Base-by-base conservation (phyloP, 1,140 invertebrate genomes). In the Leptoteleia sp. region DNA sequence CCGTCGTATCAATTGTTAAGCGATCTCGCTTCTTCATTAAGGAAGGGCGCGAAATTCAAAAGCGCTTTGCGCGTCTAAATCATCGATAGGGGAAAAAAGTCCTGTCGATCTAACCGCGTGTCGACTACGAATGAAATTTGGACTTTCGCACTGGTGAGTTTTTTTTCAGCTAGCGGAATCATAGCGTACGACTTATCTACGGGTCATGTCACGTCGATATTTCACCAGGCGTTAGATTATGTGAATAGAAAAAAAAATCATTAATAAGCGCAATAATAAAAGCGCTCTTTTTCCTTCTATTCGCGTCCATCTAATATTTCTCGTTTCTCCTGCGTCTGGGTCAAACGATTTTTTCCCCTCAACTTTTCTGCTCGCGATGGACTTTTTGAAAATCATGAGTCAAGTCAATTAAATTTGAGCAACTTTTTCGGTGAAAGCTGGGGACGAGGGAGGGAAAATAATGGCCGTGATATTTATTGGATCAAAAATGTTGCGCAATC, bases 381-480 rank as follows among this genome's bases (percentile, higher is more conserved):
- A n/a, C n/a, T n/a, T n/a, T n/a, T n/a, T n/a, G n/a, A 75, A 61
- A 67, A 67, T 61, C 61, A 67, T 35, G 38, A 67, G 52, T 48
- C 42, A 35, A 57, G 16, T 57, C 59, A 52, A 75, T 67, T 59
- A 61, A 67, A 67, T 67, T 67, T 54, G 25, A 64, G n/a, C 45
- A 61, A 52, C 67, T 59, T 73, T 73, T 73, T 72, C 47, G 45
- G 35, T 31, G 16, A 8, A 12, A 43, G 19, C 4, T 19, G 27
- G 27, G 4, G 27, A 6, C 27, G 5, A 7, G 6, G 1, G 27
- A 4, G 7, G 4, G 7, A 29, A 29, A 29, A 29, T 8, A 29
- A 29, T 29, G 7, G 4, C 27, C 1, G 8, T 29, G 5, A 50
- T 17, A 37, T 55, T 55, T 55, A 40, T 37, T 38, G 37, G 19